These are phyloP conservation scores for Eufriesea mexicana DNA, from an alignment of 1,140 invertebrate genomes.

Conservation along the genomic window DNA sequence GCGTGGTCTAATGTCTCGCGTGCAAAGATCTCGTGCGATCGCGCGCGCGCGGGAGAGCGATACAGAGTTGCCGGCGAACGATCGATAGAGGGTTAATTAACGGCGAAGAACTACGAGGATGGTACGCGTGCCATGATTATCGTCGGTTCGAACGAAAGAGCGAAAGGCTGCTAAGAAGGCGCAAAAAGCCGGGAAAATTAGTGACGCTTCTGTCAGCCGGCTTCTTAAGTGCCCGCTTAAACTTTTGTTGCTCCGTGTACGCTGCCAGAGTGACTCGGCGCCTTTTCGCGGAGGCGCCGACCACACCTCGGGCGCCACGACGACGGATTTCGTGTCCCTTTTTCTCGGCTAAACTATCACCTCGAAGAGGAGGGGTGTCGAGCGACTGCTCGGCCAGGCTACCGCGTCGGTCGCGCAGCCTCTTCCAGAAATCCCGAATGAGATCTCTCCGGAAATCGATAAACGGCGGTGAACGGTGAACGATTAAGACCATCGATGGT, in stretches of 20 bases:
- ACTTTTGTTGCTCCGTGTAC: slow-evolving; percentile 66
- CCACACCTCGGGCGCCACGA: slow-evolving; percentile 77
- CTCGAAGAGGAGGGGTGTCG: slow-evolving; percentile 26
- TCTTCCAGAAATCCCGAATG: not conserved
- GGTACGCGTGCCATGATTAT: slow-evolving; percentile 47
- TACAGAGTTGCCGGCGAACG: not conserved
- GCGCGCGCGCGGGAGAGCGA: rapidly evolving
- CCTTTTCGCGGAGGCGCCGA: slow-evolving; percentile 70
- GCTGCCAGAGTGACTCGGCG: slow-evolving; percentile 60
- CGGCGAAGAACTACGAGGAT: not conserved
- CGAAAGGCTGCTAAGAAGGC: not conserved
- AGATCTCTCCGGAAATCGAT: not conserved
- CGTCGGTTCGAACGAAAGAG: slow-evolving; percentile 28
- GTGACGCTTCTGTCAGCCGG: slow-evolving; percentile 69
- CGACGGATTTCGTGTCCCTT: slow-evolving; percentile 59
- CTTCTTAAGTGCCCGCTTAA: slow-evolving; percentile 73
- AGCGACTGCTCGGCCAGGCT: not conserved
- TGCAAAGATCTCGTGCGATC: too few species aligned
- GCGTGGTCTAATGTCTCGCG: too few species aligned
- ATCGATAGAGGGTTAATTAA: not conserved
- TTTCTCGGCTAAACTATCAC: slow-evolving; percentile 31
- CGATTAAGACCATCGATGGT: too few species aligned
- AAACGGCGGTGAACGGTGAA: not conserved
- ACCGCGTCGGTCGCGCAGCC: too few species aligned
- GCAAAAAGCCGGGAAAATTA: slow-evolving; percentile 71